A percentile compares a stretch with the other conserved stretches of the same genome.
Evolutionary conservation across 2,113 vertebrate genomes (phyloP).

Genomic region (Dunckerocampus dactyliophorus): DNA sequence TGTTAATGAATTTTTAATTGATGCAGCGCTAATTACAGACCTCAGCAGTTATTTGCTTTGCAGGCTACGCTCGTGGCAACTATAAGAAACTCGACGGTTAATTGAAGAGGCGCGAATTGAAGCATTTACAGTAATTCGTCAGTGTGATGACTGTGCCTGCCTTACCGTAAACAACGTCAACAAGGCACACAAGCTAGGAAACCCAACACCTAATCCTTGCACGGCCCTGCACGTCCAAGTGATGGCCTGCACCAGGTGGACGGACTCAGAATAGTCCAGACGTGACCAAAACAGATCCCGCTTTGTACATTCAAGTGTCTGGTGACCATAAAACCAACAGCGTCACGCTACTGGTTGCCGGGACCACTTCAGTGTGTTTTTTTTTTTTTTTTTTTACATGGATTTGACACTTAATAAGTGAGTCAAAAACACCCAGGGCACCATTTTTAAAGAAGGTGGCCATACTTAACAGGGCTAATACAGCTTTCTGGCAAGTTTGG

Average conservation of each 20-base stretch:
- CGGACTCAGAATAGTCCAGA: constrained; percentile 55
- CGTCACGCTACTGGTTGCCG: constrained; percentile 43
- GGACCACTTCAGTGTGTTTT: constrained; percentile 34
- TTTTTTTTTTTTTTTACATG: too few species aligned
- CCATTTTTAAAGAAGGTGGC: not conserved
- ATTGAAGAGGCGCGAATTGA: too few species aligned
- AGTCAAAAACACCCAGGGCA: not conserved
- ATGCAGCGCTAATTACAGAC: too few species aligned
- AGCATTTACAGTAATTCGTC: not conserved
- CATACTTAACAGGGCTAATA: not conserved
- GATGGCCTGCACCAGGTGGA: constrained; percentile 57
- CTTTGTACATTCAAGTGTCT: constrained; percentile 7
- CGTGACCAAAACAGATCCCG: constrained; percentile 6
- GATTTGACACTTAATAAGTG: constrained; percentile 28
- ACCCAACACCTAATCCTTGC: constrained; percentile 14
- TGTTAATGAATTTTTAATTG: too few species aligned
- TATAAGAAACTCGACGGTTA: too few species aligned
- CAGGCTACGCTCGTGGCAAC: too few species aligned
- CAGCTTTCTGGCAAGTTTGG: not conserved
- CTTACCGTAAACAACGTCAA: constrained; percentile 18
- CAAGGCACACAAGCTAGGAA: not conserved
- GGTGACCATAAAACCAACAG: constrained; percentile 17
- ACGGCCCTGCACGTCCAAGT: constrained; percentile 12
- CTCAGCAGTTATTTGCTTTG: too few species aligned
- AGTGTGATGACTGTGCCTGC: constrained; percentile 10